Evolutionary conservation across 2,888 invertebrate genomes (phyloP), one percentile per base, ranked within the genome.

Genomic region (Plagodis pulveraria): DNA sequence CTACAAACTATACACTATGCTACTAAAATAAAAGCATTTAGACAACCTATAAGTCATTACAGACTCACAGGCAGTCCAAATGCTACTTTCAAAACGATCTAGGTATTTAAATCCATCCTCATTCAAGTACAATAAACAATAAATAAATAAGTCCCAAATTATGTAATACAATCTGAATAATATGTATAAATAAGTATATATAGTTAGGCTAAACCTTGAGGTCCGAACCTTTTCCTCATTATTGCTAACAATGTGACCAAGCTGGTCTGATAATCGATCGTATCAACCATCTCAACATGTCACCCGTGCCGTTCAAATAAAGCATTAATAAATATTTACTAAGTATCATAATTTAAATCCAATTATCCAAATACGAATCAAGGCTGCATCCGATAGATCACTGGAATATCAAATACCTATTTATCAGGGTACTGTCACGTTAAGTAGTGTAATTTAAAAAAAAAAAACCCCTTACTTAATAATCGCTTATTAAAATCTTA

Each of bases 281-380:
- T 61, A 56, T 61, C 61, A 34, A n/a, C 6, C 41, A 42, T 61
- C 41, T 61, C 46, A 43, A 53, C 32, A 22, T 55, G 55, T 46
- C 59, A 63, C 48, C 56, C 33, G 52, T 50, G 40, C 42, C 48
- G 53, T 42, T 50, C 49, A 53, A 59, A 50, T 61, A 64, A 48
- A 36, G 38, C 11, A 56, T 56, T 57, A 59, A 50, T 62, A 58
- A 48, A 54, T 58, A 56, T 54, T 54, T 38, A 50, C 51, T 54
- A 35, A 43, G 42, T 48, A 54, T 60, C 36, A 50, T 62, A 56
- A 56, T 60, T 65, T 54, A 51, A 56, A 52, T 50, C 62, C 65
- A 65, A 67, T 65, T 67, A 67, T 62, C 60, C 40, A 54, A 62
- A 63, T 62, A 63, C 58, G 49, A 46, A 63, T 58, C 63, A 63